These are phyloP conservation scores for Tethya wilhelma DNA, from an alignment of 37 sponge, comb jelly and placozoan genomes.

Conservation along the genomic window DNA sequence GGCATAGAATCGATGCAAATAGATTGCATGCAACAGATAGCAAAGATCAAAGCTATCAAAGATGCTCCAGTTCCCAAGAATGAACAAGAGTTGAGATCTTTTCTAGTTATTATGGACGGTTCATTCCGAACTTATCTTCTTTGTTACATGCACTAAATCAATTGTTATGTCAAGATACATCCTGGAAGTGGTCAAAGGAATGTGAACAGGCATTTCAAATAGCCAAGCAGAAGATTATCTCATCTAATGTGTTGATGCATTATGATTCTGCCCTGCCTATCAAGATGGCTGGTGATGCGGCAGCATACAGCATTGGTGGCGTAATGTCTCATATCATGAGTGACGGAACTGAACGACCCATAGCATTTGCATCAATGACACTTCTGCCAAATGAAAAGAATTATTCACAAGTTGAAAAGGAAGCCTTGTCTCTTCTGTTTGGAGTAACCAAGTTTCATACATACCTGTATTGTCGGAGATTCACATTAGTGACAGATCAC, in stretches of 20 bases:
- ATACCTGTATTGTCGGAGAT: slow-evolving; percentile 16
- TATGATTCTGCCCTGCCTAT: slow-evolving; percentile 27
- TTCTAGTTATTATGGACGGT: slow-evolving; percentile 31
- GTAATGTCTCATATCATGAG: slow-evolving; percentile 1
- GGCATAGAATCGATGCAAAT: too few relatives aligned
- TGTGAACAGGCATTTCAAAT: background rate
- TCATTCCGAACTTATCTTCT: slow-evolving; percentile 21
- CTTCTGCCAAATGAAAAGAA: background rate
- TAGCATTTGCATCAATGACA: slow-evolving; percentile 13
- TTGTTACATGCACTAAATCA: slow-evolving; percentile 4
- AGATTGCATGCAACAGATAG: too few relatives aligned
- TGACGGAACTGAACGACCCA: slow-evolving; percentile 19
- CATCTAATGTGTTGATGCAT: slow-evolving; percentile 7
- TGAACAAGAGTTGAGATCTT: slow-evolving; percentile 23
- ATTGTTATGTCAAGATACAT: background rate
- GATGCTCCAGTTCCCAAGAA: slow-evolving; percentile 35
- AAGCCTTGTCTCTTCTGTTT: slow-evolving; percentile 10
- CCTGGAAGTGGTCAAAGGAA: slow-evolving; percentile 32
- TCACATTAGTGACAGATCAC: slow-evolving; percentile 29
- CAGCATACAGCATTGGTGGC: slow-evolving; percentile 20
- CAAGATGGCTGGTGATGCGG: slow-evolving; percentile 10
- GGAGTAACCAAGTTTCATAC: slow-evolving; percentile 12
- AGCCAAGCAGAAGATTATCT: slow-evolving; percentile 3
- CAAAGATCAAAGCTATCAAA: too few relatives aligned
- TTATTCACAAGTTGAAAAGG: slow-evolving; percentile 37